Conservation (phyloP, 2,113 vertebrate species). For the Saccopteryx bilineata region DNA sequence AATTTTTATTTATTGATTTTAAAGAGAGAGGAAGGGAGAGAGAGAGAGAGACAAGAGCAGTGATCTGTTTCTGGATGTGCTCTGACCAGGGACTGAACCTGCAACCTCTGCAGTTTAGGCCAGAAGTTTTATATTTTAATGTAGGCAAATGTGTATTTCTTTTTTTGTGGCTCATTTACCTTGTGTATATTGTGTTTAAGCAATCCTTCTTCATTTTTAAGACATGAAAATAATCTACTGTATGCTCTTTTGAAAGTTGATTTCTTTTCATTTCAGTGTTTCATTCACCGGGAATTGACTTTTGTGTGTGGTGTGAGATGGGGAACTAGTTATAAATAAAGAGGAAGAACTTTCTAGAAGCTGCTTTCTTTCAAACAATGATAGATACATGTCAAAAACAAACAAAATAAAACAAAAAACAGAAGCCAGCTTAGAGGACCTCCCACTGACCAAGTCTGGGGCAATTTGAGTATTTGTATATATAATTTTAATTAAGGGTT, state of each 20-base stretch:
- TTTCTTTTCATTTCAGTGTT: background rate
- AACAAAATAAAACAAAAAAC: background rate
- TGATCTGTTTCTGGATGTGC: too few species aligned
- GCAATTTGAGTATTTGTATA: background rate
- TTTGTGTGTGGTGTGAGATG: background rate
- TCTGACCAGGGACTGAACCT: too few species aligned
- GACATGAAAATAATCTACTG: background rate
- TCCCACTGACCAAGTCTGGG: background rate
- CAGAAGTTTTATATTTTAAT: background rate
- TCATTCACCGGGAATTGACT: background rate
- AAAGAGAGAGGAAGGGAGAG: too few species aligned
- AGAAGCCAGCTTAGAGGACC: background rate
- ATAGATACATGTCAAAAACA: background rate
- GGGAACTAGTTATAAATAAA: background rate
- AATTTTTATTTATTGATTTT: too few species aligned
- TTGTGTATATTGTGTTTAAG: background rate
- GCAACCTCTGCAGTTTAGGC: too few species aligned
- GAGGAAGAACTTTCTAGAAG: background rate
- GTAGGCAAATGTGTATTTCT: background rate
- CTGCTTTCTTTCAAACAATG: background rate
- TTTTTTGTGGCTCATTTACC: background rate
- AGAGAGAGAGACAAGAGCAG: too few species aligned
- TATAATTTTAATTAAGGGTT: background rate
- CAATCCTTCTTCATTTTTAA: background rate
- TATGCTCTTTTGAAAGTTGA: background rate